phyloP scores from a whole-genome alignment of 1,140 invertebrate genomes.

The Spodoptera litura region DNA sequence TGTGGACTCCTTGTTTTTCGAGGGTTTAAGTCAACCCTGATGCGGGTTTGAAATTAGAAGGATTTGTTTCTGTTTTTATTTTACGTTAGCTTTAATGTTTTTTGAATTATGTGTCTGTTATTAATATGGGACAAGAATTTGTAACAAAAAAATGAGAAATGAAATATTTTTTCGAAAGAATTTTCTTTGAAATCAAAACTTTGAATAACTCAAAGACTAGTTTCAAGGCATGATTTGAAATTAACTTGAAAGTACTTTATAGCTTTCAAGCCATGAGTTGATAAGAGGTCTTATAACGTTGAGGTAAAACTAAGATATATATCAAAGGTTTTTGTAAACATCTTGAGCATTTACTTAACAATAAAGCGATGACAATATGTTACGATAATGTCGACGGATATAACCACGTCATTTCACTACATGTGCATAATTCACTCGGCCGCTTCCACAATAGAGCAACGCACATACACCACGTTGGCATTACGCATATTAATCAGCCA shows the following conservation, averaged over 20 bases:
- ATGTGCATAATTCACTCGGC: conserved; percentile 72
- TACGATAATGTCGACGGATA: conserved; percentile 62
- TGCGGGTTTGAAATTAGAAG: conserved; percentile 38
- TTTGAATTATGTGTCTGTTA: conserved; percentile 5
- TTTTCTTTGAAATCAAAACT: too few relatives aligned
- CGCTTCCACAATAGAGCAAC: conserved; percentile 71
- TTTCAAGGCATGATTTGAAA: too few relatives aligned
- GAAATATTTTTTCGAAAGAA: too few relatives aligned
- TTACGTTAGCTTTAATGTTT: conserved; percentile 23
- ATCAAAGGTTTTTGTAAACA: not conserved
- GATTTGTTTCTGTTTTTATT: conserved; percentile 33
- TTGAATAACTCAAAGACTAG: too few relatives aligned
- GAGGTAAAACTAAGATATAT: too few relatives aligned
- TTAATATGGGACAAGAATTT: not conserved
- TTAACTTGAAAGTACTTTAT: too few relatives aligned
- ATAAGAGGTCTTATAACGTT: not conserved
- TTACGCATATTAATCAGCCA: conserved; percentile 81
- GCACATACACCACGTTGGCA: conserved; percentile 66
- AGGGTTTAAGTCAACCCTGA: conserved; percentile 40
- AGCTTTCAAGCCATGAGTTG: not conserved
- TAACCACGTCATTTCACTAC: conserved; percentile 76
- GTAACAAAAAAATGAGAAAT: too few relatives aligned
- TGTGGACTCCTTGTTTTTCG: conserved; percentile 46
- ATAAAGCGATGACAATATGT: conserved; percentile 41
- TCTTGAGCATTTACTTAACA: conserved; percentile 6